Base-by-base conservation (phyloP, 92 coral and sea anemone genomes). In the Porites cylindrica region DNA sequence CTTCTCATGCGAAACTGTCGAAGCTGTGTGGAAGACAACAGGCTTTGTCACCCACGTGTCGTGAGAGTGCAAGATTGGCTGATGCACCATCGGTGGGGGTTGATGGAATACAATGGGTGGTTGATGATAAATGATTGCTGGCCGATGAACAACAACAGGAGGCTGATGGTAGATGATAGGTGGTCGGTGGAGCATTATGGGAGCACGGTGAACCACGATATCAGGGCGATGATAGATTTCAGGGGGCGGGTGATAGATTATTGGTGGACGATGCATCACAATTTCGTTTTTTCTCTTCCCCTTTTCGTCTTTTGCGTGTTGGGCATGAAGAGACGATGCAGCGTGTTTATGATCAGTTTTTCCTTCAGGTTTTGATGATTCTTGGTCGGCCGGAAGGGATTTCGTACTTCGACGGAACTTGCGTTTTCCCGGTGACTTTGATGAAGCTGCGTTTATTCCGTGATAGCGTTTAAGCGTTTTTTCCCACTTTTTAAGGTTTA, bases 241-340 rank as follows among this genome's bases (percentile, higher is more conserved):
- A 70, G 99, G 99, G n/a, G 99, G 99, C 11, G 99, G 99, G 82
- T 97, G 99, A 54, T 97, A 97, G 29, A 97, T 97, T n/a, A 97
- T 97, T 16, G 99, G 99, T 59, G 99, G 99, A 6, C 99, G 96
- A 72, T 97, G 98, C 72, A 97, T 96, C 18, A 97, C 98, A 17
- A 97, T 94, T 23, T 94, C 88, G 58, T 97, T 97, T 70, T 97
- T 97, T 47, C 94, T 93, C 62, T 90, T 90, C 18, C 97, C 98
- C 26, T 90, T 92, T 47, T 86, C 95, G 10, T 92, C 93, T 78
- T 95, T 97, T 32, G 90, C 54, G 76, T 95, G 93, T 59, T 95
- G 93, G 59, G 91, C 79, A 62, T 84, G 98, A 6, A 79, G 90
- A n/a, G 82, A 75, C 6, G 82, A 72, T 7, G 21, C 52, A 2